phyloP scores from a whole-genome alignment of 2,888 invertebrate genomes.

The Drosophila mimica region DNA sequence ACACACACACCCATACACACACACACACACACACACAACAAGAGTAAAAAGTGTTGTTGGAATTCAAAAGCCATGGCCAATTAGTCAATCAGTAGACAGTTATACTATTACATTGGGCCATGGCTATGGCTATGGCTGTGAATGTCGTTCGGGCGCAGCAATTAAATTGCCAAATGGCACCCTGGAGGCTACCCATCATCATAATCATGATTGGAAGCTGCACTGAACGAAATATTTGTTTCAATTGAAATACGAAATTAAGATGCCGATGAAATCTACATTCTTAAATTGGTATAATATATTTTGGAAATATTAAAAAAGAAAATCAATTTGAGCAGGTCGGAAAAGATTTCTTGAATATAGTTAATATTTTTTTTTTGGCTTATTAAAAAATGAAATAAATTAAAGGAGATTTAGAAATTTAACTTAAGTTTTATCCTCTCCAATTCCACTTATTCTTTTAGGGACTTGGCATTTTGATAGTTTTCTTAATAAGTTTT shows the following conservation, averaged over 20 bases:
- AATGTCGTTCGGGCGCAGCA: conserved; percentile 29
- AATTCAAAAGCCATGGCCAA: conserved; percentile 46
- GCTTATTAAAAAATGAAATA: no score
- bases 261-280: neutral
- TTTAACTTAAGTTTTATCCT: neutral
- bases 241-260: neutral
- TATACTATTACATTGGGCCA: conserved; percentile 40
- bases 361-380: no score
- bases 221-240: neutral
- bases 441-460: neutral
- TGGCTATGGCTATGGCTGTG: conserved; percentile 20
- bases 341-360: no score
- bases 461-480: neutral
- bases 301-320: neutral
- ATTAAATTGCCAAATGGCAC: conserved; percentile 53
- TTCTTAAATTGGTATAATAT: neutral
- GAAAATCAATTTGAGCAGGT: neutral
- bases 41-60: neutral
- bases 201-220: conserved; percentile 23
- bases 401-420: neutral
- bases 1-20: neutral
- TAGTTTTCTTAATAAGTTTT: neutral
- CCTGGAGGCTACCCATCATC: conserved; percentile 38
- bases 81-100: conserved; percentile 69
- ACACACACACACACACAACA: neutral